Conservation (phyloP, 1,140 invertebrate genomes). For the Polyergus mexicanus region DNA sequence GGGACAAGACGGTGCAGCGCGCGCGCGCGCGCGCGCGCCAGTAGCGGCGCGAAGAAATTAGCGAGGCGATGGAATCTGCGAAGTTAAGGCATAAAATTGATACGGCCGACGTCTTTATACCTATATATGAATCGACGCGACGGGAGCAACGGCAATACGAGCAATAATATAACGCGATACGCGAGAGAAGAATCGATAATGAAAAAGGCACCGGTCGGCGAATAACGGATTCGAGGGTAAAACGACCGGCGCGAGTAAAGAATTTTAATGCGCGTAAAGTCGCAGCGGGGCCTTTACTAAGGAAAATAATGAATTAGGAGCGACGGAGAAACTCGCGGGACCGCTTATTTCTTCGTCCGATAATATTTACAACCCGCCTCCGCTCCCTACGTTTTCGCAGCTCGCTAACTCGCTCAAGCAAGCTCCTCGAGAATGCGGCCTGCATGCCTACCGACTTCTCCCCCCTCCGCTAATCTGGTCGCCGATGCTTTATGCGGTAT, state of each 20-base stretch:
- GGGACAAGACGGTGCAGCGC: background rate
- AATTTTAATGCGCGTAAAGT: slow-evolving; percentile 67
- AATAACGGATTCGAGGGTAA: slow-evolving; percentile 16
- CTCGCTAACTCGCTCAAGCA: slow-evolving; percentile 78
- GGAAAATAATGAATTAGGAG: slow-evolving; percentile 71
- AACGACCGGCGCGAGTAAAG: slow-evolving; percentile 25
- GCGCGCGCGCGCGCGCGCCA: slow-evolving; percentile 4
- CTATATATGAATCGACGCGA: slow-evolving; percentile 8
- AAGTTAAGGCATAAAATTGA: slow-evolving; percentile 59
- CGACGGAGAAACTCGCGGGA: slow-evolving; percentile 40
- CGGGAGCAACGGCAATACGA: background rate
- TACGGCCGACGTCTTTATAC: slow-evolving; percentile 48
- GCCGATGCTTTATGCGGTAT: slow-evolving; percentile 74
- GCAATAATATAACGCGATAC: slow-evolving; percentile 33
- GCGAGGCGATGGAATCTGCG: slow-evolving; percentile 34
- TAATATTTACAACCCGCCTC: slow-evolving; percentile 10
- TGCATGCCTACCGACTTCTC: slow-evolving; percentile 74
- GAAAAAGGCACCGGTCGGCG: slow-evolving; percentile 4
- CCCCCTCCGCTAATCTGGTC: slow-evolving; percentile 43
- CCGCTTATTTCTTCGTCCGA: slow-evolving; percentile 41
- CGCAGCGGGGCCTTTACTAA: slow-evolving; percentile 41
- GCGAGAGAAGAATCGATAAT: slow-evolving; percentile 18
- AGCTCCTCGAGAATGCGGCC: slow-evolving; percentile 79
- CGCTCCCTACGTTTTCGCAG: slow-evolving; percentile 46
- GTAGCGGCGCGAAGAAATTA: slow-evolving; percentile 30